phyloP scores from a whole-genome alignment of 2,113 vertebrate species.

The Geococcyx californianus region DNA sequence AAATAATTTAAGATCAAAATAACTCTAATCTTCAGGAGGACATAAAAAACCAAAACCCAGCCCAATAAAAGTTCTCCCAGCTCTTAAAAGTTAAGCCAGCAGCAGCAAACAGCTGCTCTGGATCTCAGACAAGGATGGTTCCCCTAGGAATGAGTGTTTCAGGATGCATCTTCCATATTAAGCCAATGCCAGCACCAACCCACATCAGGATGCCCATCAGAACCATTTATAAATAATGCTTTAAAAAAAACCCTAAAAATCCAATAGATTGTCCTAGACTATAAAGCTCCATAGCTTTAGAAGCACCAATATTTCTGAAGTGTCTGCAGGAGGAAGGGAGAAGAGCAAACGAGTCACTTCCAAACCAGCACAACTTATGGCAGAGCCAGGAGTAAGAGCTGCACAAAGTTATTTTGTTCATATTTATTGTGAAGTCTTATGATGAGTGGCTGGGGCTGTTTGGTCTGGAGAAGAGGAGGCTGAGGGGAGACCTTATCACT shows the following conservation, averaged over 20 bases:
- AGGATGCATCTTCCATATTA: not conserved
- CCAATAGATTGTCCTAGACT: not conserved
- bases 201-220: not conserved
- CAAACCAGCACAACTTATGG: fast-evolving
- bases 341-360: not conserved
- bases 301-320: not conserved
- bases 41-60: not conserved
- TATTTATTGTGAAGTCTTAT: too few species aligned
- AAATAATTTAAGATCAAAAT: not conserved
- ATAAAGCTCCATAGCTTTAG: not conserved
- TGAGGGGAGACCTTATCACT: too few species aligned
- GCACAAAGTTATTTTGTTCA: not conserved
- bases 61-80: not conserved
- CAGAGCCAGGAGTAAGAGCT: not conserved
- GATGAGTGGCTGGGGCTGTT: too few species aligned
- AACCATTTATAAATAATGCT: not conserved
- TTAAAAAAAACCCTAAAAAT: not conserved
- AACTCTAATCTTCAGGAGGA: not conserved
- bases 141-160: not conserved
- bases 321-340: not conserved
- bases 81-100: not conserved
- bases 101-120: not conserved
- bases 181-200: not conserved
- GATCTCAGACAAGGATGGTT: not conserved
- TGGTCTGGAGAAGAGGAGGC: too few species aligned